These are phyloP conservation scores for Muschampia plurimacula DNA, from an alignment of 2,888 invertebrate genomes.

Conservation along the genomic window DNA sequence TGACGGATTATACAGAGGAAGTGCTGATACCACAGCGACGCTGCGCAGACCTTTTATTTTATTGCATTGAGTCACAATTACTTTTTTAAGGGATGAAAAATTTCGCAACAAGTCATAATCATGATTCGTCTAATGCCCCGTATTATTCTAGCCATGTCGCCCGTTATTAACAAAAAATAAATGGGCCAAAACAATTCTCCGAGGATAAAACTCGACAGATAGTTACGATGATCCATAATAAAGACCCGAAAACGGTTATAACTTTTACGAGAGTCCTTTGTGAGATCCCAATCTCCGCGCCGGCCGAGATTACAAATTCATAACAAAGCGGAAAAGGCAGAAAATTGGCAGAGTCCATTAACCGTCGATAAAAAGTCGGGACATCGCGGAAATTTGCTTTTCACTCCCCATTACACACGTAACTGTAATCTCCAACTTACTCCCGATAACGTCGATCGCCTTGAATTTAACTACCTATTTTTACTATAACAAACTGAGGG, in stretches of 20 bases:
- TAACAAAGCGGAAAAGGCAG: conserved; percentile 38
- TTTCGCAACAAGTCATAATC: conserved; percentile 6
- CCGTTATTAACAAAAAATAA: conserved; percentile 20
- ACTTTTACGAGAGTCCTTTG: conserved; percentile 34
- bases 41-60: conserved; percentile 9
- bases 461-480: conserved; percentile 15
- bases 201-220: conserved; percentile 28
- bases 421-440: conserved; percentile 51
- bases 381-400: conserved; percentile 51
- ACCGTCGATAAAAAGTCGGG: conserved; percentile 47
- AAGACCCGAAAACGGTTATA: conserved; percentile 40
- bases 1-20: conserved; percentile 31
- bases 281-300: conserved; percentile 34
- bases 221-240: conserved; percentile 42
- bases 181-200: conserved; percentile 21
- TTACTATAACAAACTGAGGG: too few relatives aligned
- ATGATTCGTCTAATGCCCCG: neutral
- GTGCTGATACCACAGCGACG: conserved; percentile 23
- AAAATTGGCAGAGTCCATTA: conserved; percentile 48
- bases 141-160: conserved; percentile 9
- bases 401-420: conserved; percentile 56
- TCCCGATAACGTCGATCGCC: conserved; percentile 46
- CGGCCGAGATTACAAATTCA: conserved; percentile 39
- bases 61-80: conserved; percentile 12
- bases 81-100: neutral